Evolutionary conservation across 2,888 invertebrate genomes (phyloP).

Genomic region (Dioctria linearis): DNA sequence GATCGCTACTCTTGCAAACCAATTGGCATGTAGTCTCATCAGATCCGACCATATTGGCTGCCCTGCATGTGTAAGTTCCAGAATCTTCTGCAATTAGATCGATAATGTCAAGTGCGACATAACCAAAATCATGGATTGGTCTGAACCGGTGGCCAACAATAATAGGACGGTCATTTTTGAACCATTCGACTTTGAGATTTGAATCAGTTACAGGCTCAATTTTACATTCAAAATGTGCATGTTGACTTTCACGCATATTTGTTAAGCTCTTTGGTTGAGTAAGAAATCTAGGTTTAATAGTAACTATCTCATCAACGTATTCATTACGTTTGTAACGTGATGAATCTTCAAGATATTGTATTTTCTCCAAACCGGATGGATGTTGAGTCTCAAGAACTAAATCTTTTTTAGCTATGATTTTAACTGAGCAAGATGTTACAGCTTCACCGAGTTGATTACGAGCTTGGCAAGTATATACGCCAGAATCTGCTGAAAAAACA

Average conservation of each 20-base stretch:
- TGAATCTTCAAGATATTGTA: slow-evolving; percentile 90
- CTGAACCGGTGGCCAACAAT: slow-evolving; percentile 95
- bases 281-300: slow-evolving; percentile 86
- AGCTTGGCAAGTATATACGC: slow-evolving; percentile 95
- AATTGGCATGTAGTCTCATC: slow-evolving; percentile 87
- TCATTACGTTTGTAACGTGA: slow-evolving; percentile 88
- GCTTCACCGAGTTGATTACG: slow-evolving; percentile 96
- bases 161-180: slow-evolving; percentile 93
- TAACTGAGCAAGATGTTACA: slow-evolving; percentile 91
- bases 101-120: slow-evolving; percentile 96
- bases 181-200: slow-evolving; percentile 97
- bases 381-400: slow-evolving; percentile 91
- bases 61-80: slow-evolving; percentile 93
- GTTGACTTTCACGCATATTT: slow-evolving; percentile 89
- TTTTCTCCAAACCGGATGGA: slow-evolving; percentile 91
- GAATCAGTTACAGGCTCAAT: slow-evolving; percentile 97
- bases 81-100: slow-evolving; percentile 97
- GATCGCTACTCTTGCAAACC: slow-evolving; percentile 82
- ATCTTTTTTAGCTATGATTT: slow-evolving; percentile 91
- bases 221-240: slow-evolving; percentile 98
- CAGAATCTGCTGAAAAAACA: slow-evolving; percentile 97
- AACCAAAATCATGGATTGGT: slow-evolving; percentile 98
- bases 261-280: slow-evolving; percentile 90
- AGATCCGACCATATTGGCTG: slow-evolving; percentile 90
- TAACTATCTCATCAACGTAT: slow-evolving; percentile 86